Conservation (phyloP, 2,888 invertebrate genomes). For the Drosophila limbata region DNA sequence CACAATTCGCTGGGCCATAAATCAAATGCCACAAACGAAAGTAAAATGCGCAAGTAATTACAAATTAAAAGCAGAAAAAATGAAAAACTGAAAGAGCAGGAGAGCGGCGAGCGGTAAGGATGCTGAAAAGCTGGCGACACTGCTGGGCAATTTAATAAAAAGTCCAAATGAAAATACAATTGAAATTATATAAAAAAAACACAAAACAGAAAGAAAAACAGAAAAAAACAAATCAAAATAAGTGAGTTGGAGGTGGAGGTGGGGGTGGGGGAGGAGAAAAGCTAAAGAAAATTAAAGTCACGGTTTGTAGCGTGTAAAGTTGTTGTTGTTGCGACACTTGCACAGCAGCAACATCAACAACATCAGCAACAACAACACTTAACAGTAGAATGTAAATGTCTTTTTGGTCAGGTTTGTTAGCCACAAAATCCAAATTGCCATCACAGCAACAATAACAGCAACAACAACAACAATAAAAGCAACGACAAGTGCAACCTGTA, state of each 20-base stretch:
- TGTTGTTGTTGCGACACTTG: conserved; percentile 67
- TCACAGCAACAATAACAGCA: conserved; percentile 58
- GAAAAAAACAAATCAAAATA: conserved; percentile 71
- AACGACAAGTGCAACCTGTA: conserved; percentile 58
- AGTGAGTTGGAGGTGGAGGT: conserved; percentile 24
- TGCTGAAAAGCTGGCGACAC: conserved; percentile 60
- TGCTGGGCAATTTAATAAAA: conserved; percentile 75
- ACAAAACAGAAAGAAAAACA: conserved; percentile 19
- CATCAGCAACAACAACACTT: conserved; percentile 54
- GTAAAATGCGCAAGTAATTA: conserved; percentile 73
- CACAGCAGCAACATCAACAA: conserved; percentile 48
- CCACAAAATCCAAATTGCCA: conserved; percentile 79
- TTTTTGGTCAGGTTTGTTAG: conserved; percentile 77
- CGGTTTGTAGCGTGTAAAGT: conserved; percentile 82
- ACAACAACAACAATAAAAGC: conserved; percentile 57
- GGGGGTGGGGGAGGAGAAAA: conserved; percentile 26
- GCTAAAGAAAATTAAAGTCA: conserved; percentile 80
- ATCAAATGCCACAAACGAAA: conserved; percentile 75
- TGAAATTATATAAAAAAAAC: conserved; percentile 74
- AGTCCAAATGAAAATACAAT: conserved; percentile 66
- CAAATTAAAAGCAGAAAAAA: conserved; percentile 67
- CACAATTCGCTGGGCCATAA: conserved; percentile 65
- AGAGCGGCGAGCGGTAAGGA: conserved; percentile 4
- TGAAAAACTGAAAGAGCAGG: not conserved
- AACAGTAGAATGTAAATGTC: conserved; percentile 79